Percentiles rank a stretch among this genome's conserved stretches.
Evolutionary conservation across 2,113 vertebrate species (phyloP).

Genomic region (Sorex araneus): DNA sequence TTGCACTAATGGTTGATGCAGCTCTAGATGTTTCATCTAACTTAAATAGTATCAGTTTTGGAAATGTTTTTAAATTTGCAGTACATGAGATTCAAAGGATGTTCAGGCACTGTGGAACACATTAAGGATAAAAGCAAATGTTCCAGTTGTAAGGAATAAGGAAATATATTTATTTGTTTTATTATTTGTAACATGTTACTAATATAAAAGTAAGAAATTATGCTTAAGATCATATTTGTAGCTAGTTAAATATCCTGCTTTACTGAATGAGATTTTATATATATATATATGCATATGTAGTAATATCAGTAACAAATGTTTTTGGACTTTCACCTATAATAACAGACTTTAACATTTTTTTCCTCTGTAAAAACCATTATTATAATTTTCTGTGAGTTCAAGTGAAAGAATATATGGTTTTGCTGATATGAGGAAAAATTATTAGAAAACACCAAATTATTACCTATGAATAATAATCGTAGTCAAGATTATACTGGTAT

Average conservation of each 20-base stretch:
- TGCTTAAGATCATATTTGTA: not conserved
- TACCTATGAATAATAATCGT: not conserved
- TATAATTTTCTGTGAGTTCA: not conserved
- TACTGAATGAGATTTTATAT: too few species aligned
- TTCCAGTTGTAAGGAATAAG: not conserved
- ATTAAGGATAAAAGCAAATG: not conserved
- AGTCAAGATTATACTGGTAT: not conserved
- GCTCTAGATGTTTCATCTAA: not conserved
- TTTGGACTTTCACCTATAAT: not conserved
- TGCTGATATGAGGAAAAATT: not conserved
- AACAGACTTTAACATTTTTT: conserved; percentile 6
- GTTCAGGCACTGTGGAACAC: not conserved
- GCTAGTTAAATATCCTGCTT: not conserved
- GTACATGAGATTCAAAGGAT: not conserved
- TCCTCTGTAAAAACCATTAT: not conserved
- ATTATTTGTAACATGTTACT: not conserved
- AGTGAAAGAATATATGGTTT: not conserved
- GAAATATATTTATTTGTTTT: conserved; percentile 2
- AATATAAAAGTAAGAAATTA: not conserved
- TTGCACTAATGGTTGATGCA: not conserved
- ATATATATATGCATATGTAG: too few species aligned
- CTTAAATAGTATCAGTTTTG: not conserved
- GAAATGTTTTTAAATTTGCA: conserved; percentile 11
- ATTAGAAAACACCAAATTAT: conserved; percentile 26
- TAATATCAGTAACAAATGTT: conserved; percentile 27